Evolutionary conservation across 1,140 invertebrate species (phyloP).

Genomic region (Plutomurus gul): DNA sequence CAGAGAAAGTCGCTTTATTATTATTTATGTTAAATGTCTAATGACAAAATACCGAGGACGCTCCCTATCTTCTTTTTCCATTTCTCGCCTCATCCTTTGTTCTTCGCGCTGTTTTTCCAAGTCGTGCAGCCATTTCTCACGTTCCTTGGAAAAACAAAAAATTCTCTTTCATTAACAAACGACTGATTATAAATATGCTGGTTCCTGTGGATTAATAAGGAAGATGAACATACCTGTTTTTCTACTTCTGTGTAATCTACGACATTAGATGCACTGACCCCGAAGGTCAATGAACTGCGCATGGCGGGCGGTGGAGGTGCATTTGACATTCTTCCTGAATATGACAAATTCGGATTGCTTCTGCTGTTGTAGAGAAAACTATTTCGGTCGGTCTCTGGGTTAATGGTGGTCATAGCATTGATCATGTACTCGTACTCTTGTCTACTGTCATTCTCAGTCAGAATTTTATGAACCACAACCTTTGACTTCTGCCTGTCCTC

Average conservation of each 20-base stretch:
- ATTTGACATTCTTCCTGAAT: neutral
- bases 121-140: conserved; percentile 50
- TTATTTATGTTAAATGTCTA: neutral
- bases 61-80: conserved; percentile 63
- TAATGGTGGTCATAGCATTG: neutral
- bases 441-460: neutral
- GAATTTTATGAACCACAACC: neutral
- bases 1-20: neutral
- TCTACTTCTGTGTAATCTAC: conserved; percentile 36
- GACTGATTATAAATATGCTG: no score
- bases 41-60: conserved; percentile 61
- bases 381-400: neutral
- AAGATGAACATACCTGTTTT: conserved; percentile 12
- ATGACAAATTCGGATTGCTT: neutral
- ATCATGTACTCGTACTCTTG: neutral
- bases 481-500: neutral
- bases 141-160: conserved; percentile 43
- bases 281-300: conserved; percentile 44
- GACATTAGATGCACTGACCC: conserved; percentile 10
- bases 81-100: conserved; percentile 40
- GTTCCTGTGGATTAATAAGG: neutral
- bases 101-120: conserved; percentile 52
- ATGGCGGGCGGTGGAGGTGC: conserved; percentile 39
- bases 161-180: no score
- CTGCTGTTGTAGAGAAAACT: neutral